Evolutionary conservation across 2,888 invertebrate genomes (phyloP), one percentile per base, ranked within the genome.

Genomic region (Willowsia nigromaculata): DNA sequence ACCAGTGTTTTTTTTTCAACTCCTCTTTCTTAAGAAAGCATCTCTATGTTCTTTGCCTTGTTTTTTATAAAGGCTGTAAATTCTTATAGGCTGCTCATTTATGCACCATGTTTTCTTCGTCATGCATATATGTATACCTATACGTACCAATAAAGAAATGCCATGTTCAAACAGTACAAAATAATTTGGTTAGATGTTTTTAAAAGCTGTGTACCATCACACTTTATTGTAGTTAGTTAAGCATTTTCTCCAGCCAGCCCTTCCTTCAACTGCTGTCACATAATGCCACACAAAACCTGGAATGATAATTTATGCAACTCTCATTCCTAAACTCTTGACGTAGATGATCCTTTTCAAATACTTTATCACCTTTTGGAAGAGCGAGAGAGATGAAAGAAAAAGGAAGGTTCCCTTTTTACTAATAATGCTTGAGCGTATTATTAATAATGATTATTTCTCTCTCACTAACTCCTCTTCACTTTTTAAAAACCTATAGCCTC

Each of bases 231-330:
- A 43, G 43, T 47, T 74, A 33, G 43, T 47, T 37, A 33, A 47
- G 47, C 47, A 74, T 74, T 47, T 62, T 62, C 62, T 27, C 43
- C 62, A 81, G 76, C 13, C n/a, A 62, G 82, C 84, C 87, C 90
- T 87, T 91, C 91, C 92, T 91, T 91, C 88, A 91, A 90, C 90
- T 91, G 89, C 91, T 91, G 92, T 92, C 92, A 92, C 92, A 91
- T 91, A 91, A 91, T 91, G 90, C 91, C 91, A 92, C 91, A 92
- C 91, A 91, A 90, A 59, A 90, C 90, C 90, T 90, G 90, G 89
- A 90, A 90, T 89, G 90, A 90, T 92, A 92, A 92, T 92, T 92
- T 92, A 92, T 92, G 92, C 92, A 92, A 91, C 90, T 89, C 91
- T 92, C 91, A 91, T 91, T 92, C 91, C 91, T 56, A 37, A 85